These are phyloP conservation scores for Octonoba sinensis DNA, from an alignment of 2,888 invertebrate species.

Conservation along the genomic window DNA sequence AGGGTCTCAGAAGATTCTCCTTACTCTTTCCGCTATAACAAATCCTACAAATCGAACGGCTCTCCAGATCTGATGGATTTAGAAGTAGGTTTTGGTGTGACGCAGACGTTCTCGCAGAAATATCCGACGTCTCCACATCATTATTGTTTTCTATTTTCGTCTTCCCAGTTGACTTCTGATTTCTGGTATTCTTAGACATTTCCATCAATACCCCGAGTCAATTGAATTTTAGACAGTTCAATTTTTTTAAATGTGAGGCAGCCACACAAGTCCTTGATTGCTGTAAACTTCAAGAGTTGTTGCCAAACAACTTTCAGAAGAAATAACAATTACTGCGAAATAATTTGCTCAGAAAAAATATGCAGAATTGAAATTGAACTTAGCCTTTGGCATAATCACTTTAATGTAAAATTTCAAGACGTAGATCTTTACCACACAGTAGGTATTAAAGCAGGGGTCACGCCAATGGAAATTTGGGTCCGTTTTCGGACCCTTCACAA, in stretches of 20 bases:
- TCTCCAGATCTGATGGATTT: conserved; percentile 18
- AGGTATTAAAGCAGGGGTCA: too few relatives aligned
- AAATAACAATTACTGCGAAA: too few relatives aligned
- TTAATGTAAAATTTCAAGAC: too few relatives aligned
- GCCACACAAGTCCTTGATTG: too few relatives aligned
- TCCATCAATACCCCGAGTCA: not conserved
- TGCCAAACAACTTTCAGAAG: too few relatives aligned
- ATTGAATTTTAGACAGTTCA: not conserved
- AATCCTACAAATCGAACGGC: conserved; percentile 32
- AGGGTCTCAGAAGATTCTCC: conserved; percentile 47
- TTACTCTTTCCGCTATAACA: conserved; percentile 41
- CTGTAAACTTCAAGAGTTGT: too few relatives aligned
- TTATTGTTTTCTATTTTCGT: not conserved
- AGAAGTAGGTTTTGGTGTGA: conserved; percentile 3
- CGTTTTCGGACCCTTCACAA: too few relatives aligned
- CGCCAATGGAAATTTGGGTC: too few relatives aligned
- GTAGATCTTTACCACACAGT: too few relatives aligned
- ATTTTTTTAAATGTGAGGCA: not conserved
- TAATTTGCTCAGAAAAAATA: too few relatives aligned
- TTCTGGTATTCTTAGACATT: not conserved
- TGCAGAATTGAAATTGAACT: too few relatives aligned
- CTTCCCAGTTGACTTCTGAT: not conserved
- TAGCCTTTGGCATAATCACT: too few relatives aligned
- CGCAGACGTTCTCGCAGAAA: not conserved
- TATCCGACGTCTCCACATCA: not conserved